Evolutionary conservation across 2,888 invertebrate species (phyloP).

Genomic region (Dioctria linearis): DNA sequence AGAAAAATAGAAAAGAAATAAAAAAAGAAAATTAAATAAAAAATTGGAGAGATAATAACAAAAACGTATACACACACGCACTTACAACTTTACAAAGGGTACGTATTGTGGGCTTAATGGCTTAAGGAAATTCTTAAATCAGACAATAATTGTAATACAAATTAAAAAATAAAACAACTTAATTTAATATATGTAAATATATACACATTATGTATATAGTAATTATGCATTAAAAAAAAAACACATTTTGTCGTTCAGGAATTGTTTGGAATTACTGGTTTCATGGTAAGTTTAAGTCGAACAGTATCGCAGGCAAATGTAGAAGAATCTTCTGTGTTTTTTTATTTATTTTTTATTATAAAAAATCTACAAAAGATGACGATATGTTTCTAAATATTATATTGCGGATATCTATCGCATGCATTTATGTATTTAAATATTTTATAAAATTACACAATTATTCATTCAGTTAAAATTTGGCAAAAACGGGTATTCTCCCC

Average conservation of each 20-base stretch:
- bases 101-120: conserved; percentile 28
- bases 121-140: conserved; percentile 24
- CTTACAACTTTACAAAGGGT: conserved; percentile 15
- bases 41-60: not conserved
- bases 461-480: conserved; percentile 25
- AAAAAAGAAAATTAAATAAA: conserved; percentile 10
- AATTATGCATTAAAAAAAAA: not conserved
- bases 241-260: conserved; percentile 42
- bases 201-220: too few species aligned
- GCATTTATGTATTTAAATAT: not conserved
- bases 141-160: conserved; percentile 12
- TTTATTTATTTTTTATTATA: not conserved
- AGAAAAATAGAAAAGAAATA: not conserved
- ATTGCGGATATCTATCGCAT: conserved; percentile 15
- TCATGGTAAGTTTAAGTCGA: not conserved
- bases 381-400: conserved; percentile 38
- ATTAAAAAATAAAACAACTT: conserved; percentile 30
- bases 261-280: conserved; percentile 47
- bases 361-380: conserved; percentile 30
- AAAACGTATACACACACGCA: conserved; percentile 17
- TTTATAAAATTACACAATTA: conserved; percentile 4
- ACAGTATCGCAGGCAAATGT: conserved; percentile 24
- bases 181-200: conserved; percentile 2
- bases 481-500: conserved; percentile 4
- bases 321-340: not conserved